phyloP scores from a whole-genome alignment of 2,888 invertebrate genomes.

The Hemicrepidius hirtus region DNA sequence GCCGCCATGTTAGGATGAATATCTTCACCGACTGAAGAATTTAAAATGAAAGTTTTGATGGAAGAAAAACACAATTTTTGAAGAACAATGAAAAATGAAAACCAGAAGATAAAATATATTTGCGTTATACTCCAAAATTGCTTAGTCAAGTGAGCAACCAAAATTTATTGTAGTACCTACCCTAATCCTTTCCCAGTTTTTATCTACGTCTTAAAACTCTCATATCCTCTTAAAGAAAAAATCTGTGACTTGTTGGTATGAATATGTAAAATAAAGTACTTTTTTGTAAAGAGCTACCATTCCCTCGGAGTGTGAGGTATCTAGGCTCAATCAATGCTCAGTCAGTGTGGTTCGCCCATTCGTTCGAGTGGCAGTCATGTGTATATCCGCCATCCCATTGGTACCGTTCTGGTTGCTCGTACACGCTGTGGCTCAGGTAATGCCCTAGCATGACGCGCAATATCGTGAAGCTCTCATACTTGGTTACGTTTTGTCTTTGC shows the following conservation, averaged over 20 bases:
- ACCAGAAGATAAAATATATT: background rate
- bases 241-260: conserved; percentile 53
- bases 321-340: conserved; percentile 66
- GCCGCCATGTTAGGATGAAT: background rate
- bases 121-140: background rate
- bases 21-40: background rate
- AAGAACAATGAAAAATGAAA: background rate
- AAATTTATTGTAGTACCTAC: conserved; percentile 31
- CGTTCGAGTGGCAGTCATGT: conserved; percentile 67
- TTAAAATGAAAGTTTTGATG: background rate
- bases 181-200: conserved; percentile 34
- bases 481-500: conserved; percentile 66
- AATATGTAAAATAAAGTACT: conserved; percentile 66
- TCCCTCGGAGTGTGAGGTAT: conserved; percentile 68
- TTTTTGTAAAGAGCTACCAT: conserved; percentile 69
- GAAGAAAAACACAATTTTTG: background rate
- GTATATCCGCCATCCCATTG: conserved; percentile 67
- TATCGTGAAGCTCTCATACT: conserved; percentile 60
- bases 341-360: conserved; percentile 65
- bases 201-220: conserved; percentile 28
- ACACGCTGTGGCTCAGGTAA: conserved; percentile 69
- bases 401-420: conserved; percentile 68
- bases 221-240: conserved; percentile 34
- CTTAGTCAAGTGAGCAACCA: conserved; percentile 29
- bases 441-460: conserved; percentile 70